Conservation (phyloP, 2,113 vertebrate species). For the Circaetus gallicus region DNA sequence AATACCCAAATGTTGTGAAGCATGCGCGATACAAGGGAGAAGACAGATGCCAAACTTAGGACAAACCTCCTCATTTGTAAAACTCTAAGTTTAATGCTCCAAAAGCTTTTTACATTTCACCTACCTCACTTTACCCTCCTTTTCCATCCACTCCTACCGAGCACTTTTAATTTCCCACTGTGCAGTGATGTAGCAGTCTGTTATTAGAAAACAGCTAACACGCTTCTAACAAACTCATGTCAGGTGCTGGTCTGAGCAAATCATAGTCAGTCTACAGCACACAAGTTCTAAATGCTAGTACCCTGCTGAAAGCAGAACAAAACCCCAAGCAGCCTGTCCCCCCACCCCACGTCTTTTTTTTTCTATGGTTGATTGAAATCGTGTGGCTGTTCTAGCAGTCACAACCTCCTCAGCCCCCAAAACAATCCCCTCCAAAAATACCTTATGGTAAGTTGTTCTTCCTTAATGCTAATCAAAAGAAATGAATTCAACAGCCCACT, state of each 20-base stretch:
- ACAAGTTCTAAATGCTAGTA: not conserved
- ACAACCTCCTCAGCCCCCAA: not conserved
- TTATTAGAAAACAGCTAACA: constrained; percentile 24
- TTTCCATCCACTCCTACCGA: not conserved
- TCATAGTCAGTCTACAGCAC: not conserved
- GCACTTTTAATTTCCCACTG: constrained; percentile 22
- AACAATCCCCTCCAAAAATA: not conserved
- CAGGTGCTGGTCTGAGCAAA: not conserved
- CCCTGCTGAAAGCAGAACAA: not conserved
- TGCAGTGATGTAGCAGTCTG: not conserved
- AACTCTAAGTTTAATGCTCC: not conserved
- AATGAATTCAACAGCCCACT: constrained; percentile 10
- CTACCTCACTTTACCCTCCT: not conserved
- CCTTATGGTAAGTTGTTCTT: not conserved
- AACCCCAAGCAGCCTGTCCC: not conserved
- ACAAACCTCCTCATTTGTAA: not conserved
- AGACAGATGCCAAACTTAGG: not conserved
- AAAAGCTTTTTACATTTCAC: constrained; percentile 12
- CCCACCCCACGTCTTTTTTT: not conserved
- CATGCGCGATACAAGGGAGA: not conserved
- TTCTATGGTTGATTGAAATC: not conserved
- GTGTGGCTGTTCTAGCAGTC: not conserved
- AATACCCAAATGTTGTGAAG: not conserved
- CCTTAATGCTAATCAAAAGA: constrained; percentile 17
- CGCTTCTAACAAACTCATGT: not conserved